Conservation (phyloP, 1,140 invertebrate genomes). For the Drosophila paulistorum region DNA sequence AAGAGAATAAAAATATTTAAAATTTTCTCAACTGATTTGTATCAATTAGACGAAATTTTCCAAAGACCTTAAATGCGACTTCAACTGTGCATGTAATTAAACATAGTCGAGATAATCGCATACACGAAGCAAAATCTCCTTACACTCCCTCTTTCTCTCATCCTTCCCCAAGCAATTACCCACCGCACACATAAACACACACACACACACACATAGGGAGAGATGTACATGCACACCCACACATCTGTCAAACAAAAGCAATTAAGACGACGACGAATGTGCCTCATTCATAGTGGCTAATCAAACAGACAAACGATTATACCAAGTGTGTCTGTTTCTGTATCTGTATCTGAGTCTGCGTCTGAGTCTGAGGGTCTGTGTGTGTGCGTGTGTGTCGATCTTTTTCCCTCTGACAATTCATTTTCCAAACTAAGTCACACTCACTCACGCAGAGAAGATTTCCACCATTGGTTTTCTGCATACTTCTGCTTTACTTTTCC, state of each 20-base stretch:
- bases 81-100: slow-evolving; percentile 58
- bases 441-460: slow-evolving; percentile 4
- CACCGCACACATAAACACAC: not conserved
- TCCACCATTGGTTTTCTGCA: not conserved
- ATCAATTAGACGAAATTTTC: slow-evolving; percentile 25
- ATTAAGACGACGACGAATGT: slow-evolving; percentile 35
- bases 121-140: slow-evolving; percentile 3
- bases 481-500: not conserved
- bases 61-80: not conserved
- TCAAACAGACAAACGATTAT: slow-evolving; percentile 53
- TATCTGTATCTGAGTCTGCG: not conserved
- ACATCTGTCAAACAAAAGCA: slow-evolving; percentile 46
- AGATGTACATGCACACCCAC: not conserved
- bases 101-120: slow-evolving; percentile 46
- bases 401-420: not conserved
- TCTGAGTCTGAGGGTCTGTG: slow-evolving; percentile 3
- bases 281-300: slow-evolving; percentile 42
- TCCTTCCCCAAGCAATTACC: not conserved
- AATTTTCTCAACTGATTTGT: slow-evolving; percentile 14
- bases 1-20: no score
- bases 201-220: not conserved
- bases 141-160: not conserved
- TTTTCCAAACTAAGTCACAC: slow-evolving; percentile 8
- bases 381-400: not conserved
- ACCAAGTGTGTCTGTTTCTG: slow-evolving; percentile 18